These are phyloP conservation scores for Coptodon rendalli DNA, from an alignment of 2,113 vertebrate species.

Conservation along the genomic window DNA sequence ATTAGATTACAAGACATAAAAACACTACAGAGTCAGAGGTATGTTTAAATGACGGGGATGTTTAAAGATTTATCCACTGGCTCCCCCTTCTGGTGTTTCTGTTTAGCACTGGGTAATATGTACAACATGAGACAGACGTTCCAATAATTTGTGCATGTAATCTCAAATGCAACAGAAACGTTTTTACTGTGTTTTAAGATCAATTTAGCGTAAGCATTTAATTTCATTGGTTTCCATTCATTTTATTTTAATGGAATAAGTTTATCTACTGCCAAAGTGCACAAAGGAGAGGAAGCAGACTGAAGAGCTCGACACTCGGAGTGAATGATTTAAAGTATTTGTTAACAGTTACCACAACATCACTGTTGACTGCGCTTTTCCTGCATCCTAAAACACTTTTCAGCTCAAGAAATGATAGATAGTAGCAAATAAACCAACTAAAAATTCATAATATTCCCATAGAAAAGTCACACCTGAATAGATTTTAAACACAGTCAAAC, in stretches of 20 bases:
- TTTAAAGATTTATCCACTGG: not conserved
- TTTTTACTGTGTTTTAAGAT: not conserved
- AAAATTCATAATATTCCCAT: not conserved
- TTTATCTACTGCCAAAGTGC: not conserved
- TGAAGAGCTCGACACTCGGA: not conserved
- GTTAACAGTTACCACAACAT: not conserved
- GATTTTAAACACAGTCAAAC: not conserved
- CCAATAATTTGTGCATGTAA: not conserved
- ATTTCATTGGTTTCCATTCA: not conserved
- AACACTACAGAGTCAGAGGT: not conserved
- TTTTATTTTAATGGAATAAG: not conserved
- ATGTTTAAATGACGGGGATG: not conserved
- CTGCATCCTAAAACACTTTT: accelerated
- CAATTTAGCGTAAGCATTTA: not conserved
- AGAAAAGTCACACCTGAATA: not conserved
- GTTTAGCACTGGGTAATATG: not conserved
- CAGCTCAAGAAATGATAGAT: not conserved
- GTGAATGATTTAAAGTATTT: not conserved
- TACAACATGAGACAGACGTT: not conserved
- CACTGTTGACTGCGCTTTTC: not conserved
- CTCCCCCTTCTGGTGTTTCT: conserved; percentile 26
- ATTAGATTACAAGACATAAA: not conserved
- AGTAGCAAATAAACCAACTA: not conserved
- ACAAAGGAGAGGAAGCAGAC: not conserved
- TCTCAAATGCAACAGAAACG: not conserved